Evolutionary conservation across 2,797 vertebrate species (phyloP).

Genomic region (Kryptolebias ocellatus): DNA sequence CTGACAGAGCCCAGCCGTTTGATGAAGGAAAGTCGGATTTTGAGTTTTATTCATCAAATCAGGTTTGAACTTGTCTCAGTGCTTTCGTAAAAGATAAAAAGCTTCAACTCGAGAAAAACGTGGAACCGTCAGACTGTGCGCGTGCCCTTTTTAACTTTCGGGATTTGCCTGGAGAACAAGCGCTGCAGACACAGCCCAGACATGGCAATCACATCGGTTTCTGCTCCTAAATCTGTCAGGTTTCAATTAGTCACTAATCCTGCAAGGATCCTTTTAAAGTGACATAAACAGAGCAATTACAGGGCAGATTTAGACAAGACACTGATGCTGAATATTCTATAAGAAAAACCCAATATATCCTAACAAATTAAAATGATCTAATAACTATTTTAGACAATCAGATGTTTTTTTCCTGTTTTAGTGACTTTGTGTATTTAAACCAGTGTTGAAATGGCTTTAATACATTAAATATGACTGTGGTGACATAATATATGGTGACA

Average conservation of each 20-base stretch:
- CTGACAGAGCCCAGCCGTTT: constrained; percentile 30
- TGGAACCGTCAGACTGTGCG: constrained; percentile 33
- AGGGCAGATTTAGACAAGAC: not conserved
- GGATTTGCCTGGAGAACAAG: constrained; percentile 55
- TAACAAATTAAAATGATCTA: too few species aligned
- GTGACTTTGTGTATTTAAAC: too few species aligned
- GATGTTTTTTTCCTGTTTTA: not conserved
- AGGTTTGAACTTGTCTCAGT: constrained; percentile 67
- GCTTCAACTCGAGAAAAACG: constrained; percentile 44
- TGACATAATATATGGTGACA: too few species aligned
- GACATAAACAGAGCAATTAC: constrained; percentile 1
- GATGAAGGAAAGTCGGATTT: constrained; percentile 58
- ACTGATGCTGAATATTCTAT: constrained; percentile 8
- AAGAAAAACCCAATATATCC: not conserved
- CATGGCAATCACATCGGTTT: constrained; percentile 49
- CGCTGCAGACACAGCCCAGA: constrained; percentile 63
- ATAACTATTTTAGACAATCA: not conserved
- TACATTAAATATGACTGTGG: too few species aligned
- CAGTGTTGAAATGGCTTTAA: too few species aligned
- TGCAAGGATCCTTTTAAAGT: constrained; percentile 3
- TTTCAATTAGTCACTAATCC: constrained; percentile 19
- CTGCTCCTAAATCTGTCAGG: constrained; percentile 17
- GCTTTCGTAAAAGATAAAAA: constrained; percentile 40
- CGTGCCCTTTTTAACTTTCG: too few species aligned
- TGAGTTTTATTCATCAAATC: constrained; percentile 57